Evolutionary conservation across 2,797 vertebrate species (phyloP), one percentile per base, ranked within the genome.

Genomic region (Lepilemur ruficaudatus): DNA sequence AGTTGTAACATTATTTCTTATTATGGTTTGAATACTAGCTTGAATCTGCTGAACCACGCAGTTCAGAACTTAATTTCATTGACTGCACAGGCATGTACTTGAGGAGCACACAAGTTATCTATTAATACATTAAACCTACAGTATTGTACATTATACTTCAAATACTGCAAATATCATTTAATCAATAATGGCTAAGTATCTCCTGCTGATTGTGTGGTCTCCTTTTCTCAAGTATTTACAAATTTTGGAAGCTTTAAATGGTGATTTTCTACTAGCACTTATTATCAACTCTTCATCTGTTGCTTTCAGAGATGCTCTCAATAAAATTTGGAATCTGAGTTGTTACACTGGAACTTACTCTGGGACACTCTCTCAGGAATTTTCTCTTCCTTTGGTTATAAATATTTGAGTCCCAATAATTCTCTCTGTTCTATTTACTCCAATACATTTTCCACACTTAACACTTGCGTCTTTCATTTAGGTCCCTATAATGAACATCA

Each of bases 51-150:
- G 4, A 94, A 72, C 3, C 30, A 72, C 17, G 65, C 12, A 30
- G 20, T 82, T 75, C 1, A 52, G 9, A 18, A 80, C 3, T 65
- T 89, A 52, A 41, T 22, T 50, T 70, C 7, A 35, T 61, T n/a
- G 13, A 35, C 28, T 61, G 1, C 7, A 23, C 12, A 2, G 11
- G 4, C 4, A 22, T 50, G 6, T 59, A 14, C 4, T 32, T 15
- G 25, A 1, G 13, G 7, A 43, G 3, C 41, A 30, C 13, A 28
- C 9, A 50, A 15, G 12, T n/a, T 46, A 59, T 65, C 18, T 69
- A 25, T 12, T 22, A 55, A 55, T 9, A 55, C 8, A 28, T 67
- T 32, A 28, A 13, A 55, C 14, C 2, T 55, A 18, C 1, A 35
- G 1, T 46, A 7, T 2, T 55, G 15, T 32, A n/a, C 20, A 10